phyloP scores from a whole-genome alignment of 2,113 vertebrate species.

The Chamaea fasciata region DNA sequence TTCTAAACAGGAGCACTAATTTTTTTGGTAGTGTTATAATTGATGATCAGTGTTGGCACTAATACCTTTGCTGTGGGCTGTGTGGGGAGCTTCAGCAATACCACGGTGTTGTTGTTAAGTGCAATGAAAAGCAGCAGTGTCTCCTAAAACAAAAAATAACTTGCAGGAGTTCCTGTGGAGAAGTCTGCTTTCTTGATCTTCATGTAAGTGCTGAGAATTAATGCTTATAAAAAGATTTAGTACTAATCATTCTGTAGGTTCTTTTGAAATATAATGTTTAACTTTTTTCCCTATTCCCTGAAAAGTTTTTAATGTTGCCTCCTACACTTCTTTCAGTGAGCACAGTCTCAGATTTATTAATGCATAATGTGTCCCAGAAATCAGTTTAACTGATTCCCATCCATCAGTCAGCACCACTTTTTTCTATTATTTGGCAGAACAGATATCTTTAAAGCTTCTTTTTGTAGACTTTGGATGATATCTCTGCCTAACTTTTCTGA shows the following conservation, averaged over 20 bases:
- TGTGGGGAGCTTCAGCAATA: not conserved
- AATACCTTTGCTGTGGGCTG: not conserved
- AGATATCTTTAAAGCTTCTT: not conserved
- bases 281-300: not conserved
- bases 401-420: not conserved
- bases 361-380: constrained; percentile 23
- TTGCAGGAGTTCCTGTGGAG: not conserved
- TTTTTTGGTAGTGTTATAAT: not conserved
- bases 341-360: constrained; percentile 44
- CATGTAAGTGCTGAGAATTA: not conserved
- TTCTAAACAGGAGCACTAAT: not conserved
- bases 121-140: not conserved
- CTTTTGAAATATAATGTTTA: constrained; percentile 1
- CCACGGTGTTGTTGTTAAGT: not conserved
- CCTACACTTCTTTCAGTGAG: not conserved
- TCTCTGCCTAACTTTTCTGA: not conserved
- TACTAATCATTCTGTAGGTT: not conserved
- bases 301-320: not conserved
- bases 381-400: constrained; percentile 39
- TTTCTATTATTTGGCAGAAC: not conserved
- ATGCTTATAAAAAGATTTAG: not conserved
- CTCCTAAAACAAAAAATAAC: not conserved
- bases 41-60: not conserved
- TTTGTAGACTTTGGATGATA: constrained; percentile 7
- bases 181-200: not conserved